Percentiles rank a stretch among this genome's conserved stretches.
Evolutionary conservation across 2,797 vertebrate species (phyloP).

Genomic region (Apogon hyalosoma): DNA sequence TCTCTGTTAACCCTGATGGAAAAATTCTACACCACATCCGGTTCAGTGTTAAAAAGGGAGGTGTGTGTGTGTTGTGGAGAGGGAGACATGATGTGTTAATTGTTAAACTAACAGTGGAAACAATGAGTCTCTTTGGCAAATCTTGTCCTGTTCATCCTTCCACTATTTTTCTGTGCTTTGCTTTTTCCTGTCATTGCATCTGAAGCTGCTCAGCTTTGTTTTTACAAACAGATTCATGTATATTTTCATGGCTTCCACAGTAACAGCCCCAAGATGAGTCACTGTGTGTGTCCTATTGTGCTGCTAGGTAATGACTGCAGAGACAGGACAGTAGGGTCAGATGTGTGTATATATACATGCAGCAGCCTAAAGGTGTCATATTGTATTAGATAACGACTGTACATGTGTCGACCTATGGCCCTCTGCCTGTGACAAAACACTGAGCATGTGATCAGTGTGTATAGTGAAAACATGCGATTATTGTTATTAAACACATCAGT

Average conservation of each 20-base stretch:
- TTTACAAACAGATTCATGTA: slow-evolving; percentile 7
- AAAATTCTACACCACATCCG: slow-evolving; percentile 53
- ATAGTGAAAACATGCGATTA: slow-evolving; percentile 58
- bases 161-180: slow-evolving; percentile 10
- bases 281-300: slow-evolving; percentile 24
- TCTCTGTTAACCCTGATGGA: slow-evolving; percentile 37
- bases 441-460: slow-evolving; percentile 57
- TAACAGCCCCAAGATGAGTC: slow-evolving; percentile 47
- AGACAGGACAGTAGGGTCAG: slow-evolving; percentile 18
- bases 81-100: slow-evolving; percentile 49
- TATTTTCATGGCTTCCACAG: slow-evolving; percentile 32
- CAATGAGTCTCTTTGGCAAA: slow-evolving; percentile 50
- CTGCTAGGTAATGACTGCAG: slow-evolving; percentile 26
- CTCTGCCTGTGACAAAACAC: slow-evolving; percentile 51
- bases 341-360: slow-evolving; percentile 8
- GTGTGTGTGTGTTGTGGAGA: slow-evolving; percentile 10
- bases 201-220: slow-evolving; percentile 15
- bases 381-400: slow-evolving; percentile 15
- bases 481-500: slow-evolving; percentile 67
- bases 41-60: slow-evolving; percentile 39
- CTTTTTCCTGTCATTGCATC: slow-evolving; percentile 19
- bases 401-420: background rate
- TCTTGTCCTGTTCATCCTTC: slow-evolving; percentile 20
- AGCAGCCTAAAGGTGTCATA: slow-evolving; percentile 4
- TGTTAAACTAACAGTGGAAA: slow-evolving; percentile 76